Evolutionary conservation across 2,797 vertebrate species (phyloP).

Genomic region (Characodon lateralis): DNA sequence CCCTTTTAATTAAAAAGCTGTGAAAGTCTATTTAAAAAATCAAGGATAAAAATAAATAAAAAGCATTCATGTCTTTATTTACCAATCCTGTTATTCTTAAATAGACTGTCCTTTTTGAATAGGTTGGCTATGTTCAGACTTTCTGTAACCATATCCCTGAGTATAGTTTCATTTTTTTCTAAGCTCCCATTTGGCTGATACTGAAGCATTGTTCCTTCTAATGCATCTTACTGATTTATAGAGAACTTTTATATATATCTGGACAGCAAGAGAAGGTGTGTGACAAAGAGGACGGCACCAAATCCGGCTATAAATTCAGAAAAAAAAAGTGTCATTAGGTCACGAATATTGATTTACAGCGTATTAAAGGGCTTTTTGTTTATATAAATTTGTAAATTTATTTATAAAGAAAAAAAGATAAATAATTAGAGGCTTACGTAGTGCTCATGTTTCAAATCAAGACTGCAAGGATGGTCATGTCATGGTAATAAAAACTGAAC

Average conservation of each 20-base stretch:
- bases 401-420: neutral
- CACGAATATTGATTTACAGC: neutral
- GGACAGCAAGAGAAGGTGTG: neutral
- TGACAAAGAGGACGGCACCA: neutral
- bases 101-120: neutral
- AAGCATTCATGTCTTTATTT: neutral
- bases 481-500: neutral
- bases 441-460: constrained; percentile 2
- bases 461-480: neutral
- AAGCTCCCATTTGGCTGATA: neutral
- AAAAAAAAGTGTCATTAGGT: neutral
- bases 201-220: neutral
- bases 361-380: neutral
- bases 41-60: neutral
- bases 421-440: neutral
- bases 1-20: neutral
- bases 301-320: neutral
- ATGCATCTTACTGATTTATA: neutral
- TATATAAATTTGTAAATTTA: neutral
- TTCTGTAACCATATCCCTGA: neutral
- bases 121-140: neutral
- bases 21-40: neutral
- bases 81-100: neutral
- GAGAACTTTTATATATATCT: neutral
- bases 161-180: neutral